Evolutionary conservation across 2,888 invertebrate genomes (phyloP), one percentile per base, ranked within the genome.

Genomic region (Laspeyria flexula): DNA sequence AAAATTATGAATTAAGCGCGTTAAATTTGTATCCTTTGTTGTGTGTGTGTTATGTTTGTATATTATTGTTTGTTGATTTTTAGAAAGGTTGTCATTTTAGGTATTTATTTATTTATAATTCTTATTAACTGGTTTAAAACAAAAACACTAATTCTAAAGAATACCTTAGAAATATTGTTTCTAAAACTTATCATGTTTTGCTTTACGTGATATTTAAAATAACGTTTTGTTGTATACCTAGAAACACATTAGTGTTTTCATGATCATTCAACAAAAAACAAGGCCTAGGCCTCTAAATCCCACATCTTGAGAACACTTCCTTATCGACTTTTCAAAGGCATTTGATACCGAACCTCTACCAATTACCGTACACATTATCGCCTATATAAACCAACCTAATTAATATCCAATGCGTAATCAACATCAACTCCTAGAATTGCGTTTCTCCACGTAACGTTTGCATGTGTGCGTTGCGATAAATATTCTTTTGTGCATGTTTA

Each of bases 401-500:
- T 51, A 49, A 46, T 43, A 30, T 37, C 25, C 21, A 16, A 40
- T 9, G 39, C 25, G 33, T 35, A 43, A 38, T 48, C 16, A 35
- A 16, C 31, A 7, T 45, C 47, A 42, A 23, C 15, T 52, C 45
- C 45, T 49, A 66, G 48, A 56, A 69, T 48, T 54, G 47, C 52
- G 55, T 55, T 64, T 69, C 61, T 52, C 55, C 13, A 13, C 11
- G 30, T 43, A 49, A 37, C 38, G 41, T 37, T 46, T 50, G 30
- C 37, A 35, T 54, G 53, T 56, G 47, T 50, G 42, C 21, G 33
- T 50, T 45, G 38, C 35, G 42, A 46, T 52, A 35, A 21, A 25
- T 46, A 40, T 7, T 10, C 21, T 31, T 42, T 6, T 27, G 39
- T 52, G 27, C 43, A 43, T 46, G 52, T 53, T 56, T 39, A 38